Evolutionary conservation across 2,113 vertebrate genomes (phyloP), one percentile per base, ranked within the genome.

Genomic region (Lepus timidus): DNA sequence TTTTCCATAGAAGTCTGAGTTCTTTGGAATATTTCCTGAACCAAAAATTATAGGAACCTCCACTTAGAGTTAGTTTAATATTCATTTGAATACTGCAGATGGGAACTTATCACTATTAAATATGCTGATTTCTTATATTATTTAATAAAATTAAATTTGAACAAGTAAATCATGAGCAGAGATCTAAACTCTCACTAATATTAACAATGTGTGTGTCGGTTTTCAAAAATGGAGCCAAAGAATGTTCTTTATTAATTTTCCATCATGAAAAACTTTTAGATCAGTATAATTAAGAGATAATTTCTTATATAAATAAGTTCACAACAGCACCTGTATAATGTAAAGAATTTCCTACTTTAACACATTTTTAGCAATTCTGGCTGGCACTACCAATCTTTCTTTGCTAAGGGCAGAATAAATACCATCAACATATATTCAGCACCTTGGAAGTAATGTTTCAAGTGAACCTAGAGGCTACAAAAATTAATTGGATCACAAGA

Each of bases 381-480:
- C n/a, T 87, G 62, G 62, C 52, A 80, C 64, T 65, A 84, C 70
- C 23, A 95, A 85, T 97, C 68, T 97, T 96, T 58, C 78, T 84
- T 78, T 90, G 55, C 93, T 95, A 92, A 84, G 19, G 94, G 94
- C 83, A 96, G 64, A 95, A 85, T 20, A 49, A 90, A 95, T 81
- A 92, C 55, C 81, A 93, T 91, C 1, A 86, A 36, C 49, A 91
- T 95, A 58, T 70, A 91, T 92, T 93, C 95, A 85, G 58, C 58
- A 93, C 73, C 49, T 97, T 95, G 80, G 58, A 96, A 95, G 52
- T 96, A 95, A 96, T 95, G 91, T 97, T 96, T 97, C 80, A 94
- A 96, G 91, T 96, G 81, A 96, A 95, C 90, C 93, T 96, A 96
- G 81, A 96, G 95, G 95, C 95, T 96, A 96, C 51, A 89, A 91